Percentiles rank a stretch among this genome's conserved stretches.
phyloP scores from a whole-genome alignment of 2,113 vertebrate genomes.

The Scytalopus superciliaris region DNA sequence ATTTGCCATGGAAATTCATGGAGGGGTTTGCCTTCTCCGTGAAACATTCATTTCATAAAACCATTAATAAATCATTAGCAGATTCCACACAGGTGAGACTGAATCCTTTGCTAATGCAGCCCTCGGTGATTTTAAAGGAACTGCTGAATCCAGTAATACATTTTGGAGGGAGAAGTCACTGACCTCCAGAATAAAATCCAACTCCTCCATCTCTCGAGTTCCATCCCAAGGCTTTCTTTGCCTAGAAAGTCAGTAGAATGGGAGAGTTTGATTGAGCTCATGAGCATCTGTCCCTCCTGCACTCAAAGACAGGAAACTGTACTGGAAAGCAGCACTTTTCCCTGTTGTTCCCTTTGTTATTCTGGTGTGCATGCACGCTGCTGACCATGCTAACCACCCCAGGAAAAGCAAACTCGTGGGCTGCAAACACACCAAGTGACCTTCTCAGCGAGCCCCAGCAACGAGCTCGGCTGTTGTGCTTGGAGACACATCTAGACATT shows the following conservation, averaged over 20 bases:
- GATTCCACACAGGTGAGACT: accelerated
- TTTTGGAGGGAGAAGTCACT: not conserved
- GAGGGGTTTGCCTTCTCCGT: not conserved
- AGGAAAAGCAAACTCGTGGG: not conserved
- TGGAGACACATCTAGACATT: not conserved
- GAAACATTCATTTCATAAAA: not conserved
- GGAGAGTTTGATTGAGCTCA: not conserved
- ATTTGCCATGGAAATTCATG: accelerated
- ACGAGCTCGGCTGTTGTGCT: not conserved
- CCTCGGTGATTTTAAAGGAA: not conserved
- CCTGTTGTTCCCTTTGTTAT: too few species aligned
- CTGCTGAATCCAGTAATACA: not conserved
- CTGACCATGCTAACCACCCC: not conserved
- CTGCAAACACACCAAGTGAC: not conserved
- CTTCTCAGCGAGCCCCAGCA: not conserved
- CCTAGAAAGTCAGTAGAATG: not conserved
- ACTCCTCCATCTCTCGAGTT: not conserved
- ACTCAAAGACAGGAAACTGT: not conserved
- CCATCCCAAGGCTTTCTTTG: not conserved
- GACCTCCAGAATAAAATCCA: not conserved
- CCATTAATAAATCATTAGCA: not conserved
- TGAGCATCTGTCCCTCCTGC: not conserved
- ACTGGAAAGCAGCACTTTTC: too few species aligned
- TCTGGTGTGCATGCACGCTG: too few species aligned
- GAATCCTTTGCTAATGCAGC: not conserved